Evolutionary conservation across 2,888 invertebrate species (phyloP).

Genomic region (Horisme vitalbata): DNA sequence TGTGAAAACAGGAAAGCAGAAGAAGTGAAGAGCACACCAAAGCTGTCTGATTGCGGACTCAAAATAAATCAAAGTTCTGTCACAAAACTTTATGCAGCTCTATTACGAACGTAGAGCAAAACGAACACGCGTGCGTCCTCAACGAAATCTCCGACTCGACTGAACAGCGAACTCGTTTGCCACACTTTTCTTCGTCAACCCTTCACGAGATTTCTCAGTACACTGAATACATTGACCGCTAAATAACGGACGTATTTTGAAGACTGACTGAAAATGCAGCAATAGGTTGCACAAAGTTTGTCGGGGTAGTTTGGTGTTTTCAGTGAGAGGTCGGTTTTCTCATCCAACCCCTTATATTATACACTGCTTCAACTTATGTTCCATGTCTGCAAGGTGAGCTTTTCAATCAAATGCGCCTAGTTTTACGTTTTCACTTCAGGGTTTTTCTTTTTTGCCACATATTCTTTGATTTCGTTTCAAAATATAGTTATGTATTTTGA

Average conservation of each 20-base stretch:
- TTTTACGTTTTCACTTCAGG: constrained; percentile 27
- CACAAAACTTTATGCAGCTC: constrained; percentile 57
- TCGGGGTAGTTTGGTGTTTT: constrained; percentile 4
- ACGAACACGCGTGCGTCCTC: constrained; percentile 41
- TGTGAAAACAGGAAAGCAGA: constrained; percentile 30
- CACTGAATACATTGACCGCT: constrained; percentile 12
- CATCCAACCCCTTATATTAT: constrained; percentile 47
- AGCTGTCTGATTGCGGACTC: constrained; percentile 41
- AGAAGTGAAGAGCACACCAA: constrained; percentile 39
- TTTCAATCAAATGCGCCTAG: constrained; percentile 63
- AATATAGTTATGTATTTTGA: too few relatives aligned
- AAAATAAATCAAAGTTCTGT: constrained; percentile 45
- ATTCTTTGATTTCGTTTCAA: not conserved
- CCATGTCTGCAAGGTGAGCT: constrained; percentile 69
- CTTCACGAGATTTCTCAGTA: not conserved
- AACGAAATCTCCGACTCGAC: constrained; percentile 43
- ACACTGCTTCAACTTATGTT: constrained; percentile 61
- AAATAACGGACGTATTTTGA: not conserved
- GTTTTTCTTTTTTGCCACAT: not conserved
- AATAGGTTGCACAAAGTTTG: constrained; percentile 32
- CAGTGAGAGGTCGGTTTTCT: constrained; percentile 37
- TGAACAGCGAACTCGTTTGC: constrained; percentile 42
- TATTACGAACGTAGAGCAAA: constrained; percentile 40
- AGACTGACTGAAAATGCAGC: constrained; percentile 18
- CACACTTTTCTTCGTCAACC: constrained; percentile 24